A percentile compares a stretch with the other conserved stretches of the same genome.
Conservation (phyloP, 2,113 vertebrate genomes). For the Gambusia holbrooki region DNA sequence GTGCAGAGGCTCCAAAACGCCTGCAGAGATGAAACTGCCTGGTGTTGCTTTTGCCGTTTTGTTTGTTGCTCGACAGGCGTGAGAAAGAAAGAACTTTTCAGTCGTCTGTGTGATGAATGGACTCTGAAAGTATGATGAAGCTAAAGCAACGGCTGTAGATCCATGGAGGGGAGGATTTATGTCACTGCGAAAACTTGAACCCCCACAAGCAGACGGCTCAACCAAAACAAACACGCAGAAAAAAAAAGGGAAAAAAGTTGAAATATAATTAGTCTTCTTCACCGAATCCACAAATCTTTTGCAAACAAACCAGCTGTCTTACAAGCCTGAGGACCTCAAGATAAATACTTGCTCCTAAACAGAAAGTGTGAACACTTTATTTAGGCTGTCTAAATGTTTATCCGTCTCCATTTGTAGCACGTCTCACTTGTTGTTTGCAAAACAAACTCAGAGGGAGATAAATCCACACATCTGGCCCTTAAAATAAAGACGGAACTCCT, state of each 20-base stretch:
- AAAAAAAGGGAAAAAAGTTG: conserved; percentile 32
- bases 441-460: conserved; percentile 64
- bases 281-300: conserved; percentile 59
- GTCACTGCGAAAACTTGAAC: conserved; percentile 23
- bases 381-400: conserved; percentile 83
- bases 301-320: conserved; percentile 61
- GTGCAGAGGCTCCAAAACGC: conserved; percentile 19
- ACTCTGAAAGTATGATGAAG: conserved; percentile 33
- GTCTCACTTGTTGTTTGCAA: conserved; percentile 70
- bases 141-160: conserved; percentile 9
- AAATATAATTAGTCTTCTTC: conserved; percentile 67
- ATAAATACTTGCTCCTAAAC: conserved; percentile 66
- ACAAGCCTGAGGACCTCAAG: conserved; percentile 59
- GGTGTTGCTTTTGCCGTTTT: conserved; percentile 13
- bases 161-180: conserved; percentile 15
- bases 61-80: conserved; percentile 51
- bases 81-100: conserved; percentile 57
- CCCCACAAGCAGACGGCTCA: conserved; percentile 26
- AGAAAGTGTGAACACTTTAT: conserved; percentile 66
- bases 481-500: conserved; percentile 46
- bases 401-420: conserved; percentile 66
- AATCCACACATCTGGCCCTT: conserved; percentile 61
- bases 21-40: neutral
- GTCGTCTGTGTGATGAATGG: conserved; percentile 62
- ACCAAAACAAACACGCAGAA: conserved; percentile 70